phyloP scores from a whole-genome alignment of 2,797 vertebrate genomes.

The Lophius americanus region DNA sequence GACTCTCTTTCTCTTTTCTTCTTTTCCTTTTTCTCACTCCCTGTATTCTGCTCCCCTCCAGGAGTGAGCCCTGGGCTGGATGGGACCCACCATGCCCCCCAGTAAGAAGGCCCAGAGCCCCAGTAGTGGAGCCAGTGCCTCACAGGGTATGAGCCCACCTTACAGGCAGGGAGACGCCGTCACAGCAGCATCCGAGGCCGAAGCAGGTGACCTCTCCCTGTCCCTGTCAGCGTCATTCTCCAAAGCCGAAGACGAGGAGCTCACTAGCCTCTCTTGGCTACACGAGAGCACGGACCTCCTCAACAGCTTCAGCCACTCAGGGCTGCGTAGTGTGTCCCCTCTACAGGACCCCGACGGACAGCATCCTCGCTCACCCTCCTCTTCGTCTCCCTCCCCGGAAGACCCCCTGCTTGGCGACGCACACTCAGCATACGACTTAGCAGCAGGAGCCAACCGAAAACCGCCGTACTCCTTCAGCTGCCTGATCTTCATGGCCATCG shows the following conservation, averaged over 20 bases:
- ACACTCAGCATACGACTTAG: conserved; percentile 88
- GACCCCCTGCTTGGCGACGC: conserved; percentile 70
- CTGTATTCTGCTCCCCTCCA: conserved; percentile 56
- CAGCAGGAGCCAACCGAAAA: conserved; percentile 93
- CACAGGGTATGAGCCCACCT: conserved; percentile 89
- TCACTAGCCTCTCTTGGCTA: conserved; percentile 98
- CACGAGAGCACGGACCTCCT: conserved; percentile 97
- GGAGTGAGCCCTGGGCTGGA: conserved; percentile 90
- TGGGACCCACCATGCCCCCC: conserved; percentile 99
- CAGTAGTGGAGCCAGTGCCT: conserved; percentile 90
- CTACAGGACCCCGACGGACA: conserved; percentile 90
- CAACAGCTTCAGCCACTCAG: conserved; percentile 93
- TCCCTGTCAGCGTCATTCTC: conserved; percentile 88
- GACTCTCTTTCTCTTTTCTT: conserved; percentile 8
- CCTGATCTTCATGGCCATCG: conserved; percentile 99
- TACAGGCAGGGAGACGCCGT: conserved; percentile 83
- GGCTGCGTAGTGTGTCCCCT: conserved; percentile 90
- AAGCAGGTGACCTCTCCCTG: conserved; percentile 88
- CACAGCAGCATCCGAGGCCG: conserved; percentile 81
- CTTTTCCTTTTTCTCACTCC: neutral
- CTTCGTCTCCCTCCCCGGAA: conserved; percentile 90
- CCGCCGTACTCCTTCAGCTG: conserved; percentile 98
- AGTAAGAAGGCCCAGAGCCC: conserved; percentile 98
- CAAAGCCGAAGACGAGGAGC: conserved; percentile 91
- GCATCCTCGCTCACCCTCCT: conserved; percentile 76